phyloP scores from a whole-genome alignment of 2,797 vertebrate genomes.

The Hippoglossus hippoglossus region DNA sequence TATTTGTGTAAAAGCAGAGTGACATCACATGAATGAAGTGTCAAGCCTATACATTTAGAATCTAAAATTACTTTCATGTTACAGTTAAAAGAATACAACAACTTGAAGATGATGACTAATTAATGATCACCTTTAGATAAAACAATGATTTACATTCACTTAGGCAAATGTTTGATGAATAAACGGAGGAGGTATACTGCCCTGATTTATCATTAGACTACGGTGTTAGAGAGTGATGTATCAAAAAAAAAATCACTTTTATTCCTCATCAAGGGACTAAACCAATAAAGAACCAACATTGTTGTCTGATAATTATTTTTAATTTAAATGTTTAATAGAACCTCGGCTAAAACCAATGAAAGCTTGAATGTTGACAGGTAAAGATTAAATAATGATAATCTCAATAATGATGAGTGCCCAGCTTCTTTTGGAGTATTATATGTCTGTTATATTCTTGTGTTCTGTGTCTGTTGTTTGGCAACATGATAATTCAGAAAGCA shows the following conservation, averaged over 20 bases:
- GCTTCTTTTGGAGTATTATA: no score
- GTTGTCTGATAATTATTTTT: background rate
- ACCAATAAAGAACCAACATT: background rate
- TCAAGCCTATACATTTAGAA: no score
- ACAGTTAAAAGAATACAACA: background rate
- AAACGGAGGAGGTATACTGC: background rate
- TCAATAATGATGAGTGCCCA: no score
- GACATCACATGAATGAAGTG: background rate
- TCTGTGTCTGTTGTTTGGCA: no score
- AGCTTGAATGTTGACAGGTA: no score
- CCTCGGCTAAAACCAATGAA: no score
- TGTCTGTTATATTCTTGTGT: no score
- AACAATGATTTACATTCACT: background rate
- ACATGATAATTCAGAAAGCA: no score
- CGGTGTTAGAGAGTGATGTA: background rate
- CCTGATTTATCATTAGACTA: background rate
- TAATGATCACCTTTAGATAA: background rate
- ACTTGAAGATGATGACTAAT: background rate
- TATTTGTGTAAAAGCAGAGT: slow-evolving; percentile 9
- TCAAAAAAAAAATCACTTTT: background rate
- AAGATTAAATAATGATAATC: no score
- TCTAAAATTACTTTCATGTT: no score
- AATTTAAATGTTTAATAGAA: no score
- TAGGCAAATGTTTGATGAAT: background rate
- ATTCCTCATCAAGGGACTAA: background rate